A percentile compares a stretch with the other conserved stretches of the same genome.
phyloP scores from a whole-genome alignment of 2,888 invertebrate genomes.

The Diarsia brunnea region DNA sequence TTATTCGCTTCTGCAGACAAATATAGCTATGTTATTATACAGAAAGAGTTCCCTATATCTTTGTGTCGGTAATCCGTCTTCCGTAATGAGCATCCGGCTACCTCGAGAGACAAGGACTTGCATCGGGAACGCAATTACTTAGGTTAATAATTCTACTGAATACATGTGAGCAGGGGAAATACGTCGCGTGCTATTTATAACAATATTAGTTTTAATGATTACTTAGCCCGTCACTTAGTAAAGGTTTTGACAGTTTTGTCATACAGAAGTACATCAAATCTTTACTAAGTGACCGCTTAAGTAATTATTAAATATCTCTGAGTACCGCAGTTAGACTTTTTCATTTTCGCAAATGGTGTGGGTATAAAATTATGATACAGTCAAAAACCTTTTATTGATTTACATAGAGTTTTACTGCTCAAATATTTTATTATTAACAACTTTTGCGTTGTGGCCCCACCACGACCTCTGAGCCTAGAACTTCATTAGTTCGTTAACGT shows the following conservation, averaged over 20 bases:
- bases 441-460: too few species aligned
- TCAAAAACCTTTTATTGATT: not conserved
- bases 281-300: too few species aligned
- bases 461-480: not conserved
- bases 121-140: slow-evolving; percentile 12
- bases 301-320: too few species aligned
- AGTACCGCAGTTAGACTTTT: not conserved
- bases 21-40: not conserved
- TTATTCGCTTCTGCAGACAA: not conserved
- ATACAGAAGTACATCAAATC: too few species aligned
- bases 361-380: not conserved
- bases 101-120: slow-evolving; percentile 6
- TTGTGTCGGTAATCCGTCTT: not conserved
- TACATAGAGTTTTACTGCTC: not conserved
- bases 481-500: not conserved
- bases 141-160: not conserved
- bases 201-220: too few species aligned
- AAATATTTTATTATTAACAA: not conserved
- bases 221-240: too few species aligned
- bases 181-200: not conserved
- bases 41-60: not conserved
- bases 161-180: not conserved
- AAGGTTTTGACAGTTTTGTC: too few species aligned
- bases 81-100: slow-evolving; percentile 1
- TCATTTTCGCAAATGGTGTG: not conserved